Percentiles rank a stretch among this genome's conserved stretches.
phyloP scores from a whole-genome alignment of 2,888 invertebrate genomes.

The Hirtodrosophila alboralis region DNA sequence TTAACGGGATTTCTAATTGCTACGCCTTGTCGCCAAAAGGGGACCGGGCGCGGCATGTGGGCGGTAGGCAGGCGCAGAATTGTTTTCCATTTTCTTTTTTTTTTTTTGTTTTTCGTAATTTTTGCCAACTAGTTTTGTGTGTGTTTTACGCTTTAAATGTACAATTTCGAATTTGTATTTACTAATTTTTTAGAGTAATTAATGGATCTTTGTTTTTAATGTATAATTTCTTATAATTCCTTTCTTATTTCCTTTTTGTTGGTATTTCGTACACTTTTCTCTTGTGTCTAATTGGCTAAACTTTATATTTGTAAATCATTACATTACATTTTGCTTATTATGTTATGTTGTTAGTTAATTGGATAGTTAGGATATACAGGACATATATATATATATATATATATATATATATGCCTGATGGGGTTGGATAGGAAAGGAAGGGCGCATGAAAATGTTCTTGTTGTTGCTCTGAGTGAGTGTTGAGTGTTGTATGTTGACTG shows the following conservation, averaged over 20 bases:
- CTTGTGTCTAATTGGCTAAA: slow-evolving; percentile 75
- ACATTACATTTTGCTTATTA: slow-evolving; percentile 54
- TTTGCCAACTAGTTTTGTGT: slow-evolving; percentile 20
- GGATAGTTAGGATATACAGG: slow-evolving; percentile 13
- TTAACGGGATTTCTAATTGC: slow-evolving; percentile 12
- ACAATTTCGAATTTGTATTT: slow-evolving; percentile 77
- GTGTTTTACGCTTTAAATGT: slow-evolving; percentile 59
- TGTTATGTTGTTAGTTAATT: slow-evolving; percentile 46
- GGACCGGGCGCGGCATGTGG: slow-evolving; percentile 7
- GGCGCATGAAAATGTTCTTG: slow-evolving; percentile 52
- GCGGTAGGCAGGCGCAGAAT: slow-evolving; percentile 6
- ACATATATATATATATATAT: too few species aligned
- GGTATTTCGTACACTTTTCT: slow-evolving; percentile 53
- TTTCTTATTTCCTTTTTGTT: slow-evolving; percentile 38
- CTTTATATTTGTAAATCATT: slow-evolving; percentile 70
- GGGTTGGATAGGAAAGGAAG: slow-evolving; percentile 11
- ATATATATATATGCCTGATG: slow-evolving; percentile 14
- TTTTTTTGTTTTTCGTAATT: slow-evolving; percentile 9
- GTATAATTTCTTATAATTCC: slow-evolving; percentile 63
- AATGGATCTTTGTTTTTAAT: slow-evolving; percentile 58
- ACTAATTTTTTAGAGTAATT: slow-evolving; percentile 76
- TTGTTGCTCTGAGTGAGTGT: slow-evolving; percentile 39
- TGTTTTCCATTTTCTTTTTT: slow-evolving; percentile 14
- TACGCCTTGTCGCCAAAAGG: slow-evolving; percentile 42
- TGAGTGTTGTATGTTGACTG: slow-evolving; percentile 53